Conservation (phyloP, 2,797 vertebrate genomes). For the Characodon lateralis region DNA sequence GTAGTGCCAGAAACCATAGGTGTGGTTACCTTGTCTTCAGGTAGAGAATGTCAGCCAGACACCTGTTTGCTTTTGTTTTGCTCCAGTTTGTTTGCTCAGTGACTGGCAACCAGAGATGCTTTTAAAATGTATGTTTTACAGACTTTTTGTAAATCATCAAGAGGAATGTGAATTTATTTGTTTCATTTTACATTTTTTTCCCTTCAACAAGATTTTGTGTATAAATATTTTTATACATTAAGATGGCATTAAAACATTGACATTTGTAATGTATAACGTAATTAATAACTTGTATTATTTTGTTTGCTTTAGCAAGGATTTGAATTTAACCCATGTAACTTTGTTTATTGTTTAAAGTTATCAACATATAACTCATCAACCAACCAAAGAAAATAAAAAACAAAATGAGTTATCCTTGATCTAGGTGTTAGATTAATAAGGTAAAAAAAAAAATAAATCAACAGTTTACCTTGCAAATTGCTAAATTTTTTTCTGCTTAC, state of each 20-base stretch:
- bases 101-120: background rate
- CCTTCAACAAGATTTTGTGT: background rate
- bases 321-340: background rate
- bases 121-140: background rate
- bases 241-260: background rate
- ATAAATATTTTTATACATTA: background rate
- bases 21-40: background rate
- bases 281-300: background rate
- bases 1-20: background rate
- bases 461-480: background rate
- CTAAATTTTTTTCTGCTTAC: background rate
- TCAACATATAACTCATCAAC: background rate
- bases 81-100: background rate
- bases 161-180: background rate
- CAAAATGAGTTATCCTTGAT: too few species aligned
- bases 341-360: background rate
- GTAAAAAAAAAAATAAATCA: too few species aligned
- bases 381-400: too few species aligned
- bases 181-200: background rate
- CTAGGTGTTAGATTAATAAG: too few species aligned
- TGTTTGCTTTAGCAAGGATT: background rate
- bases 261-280: background rate
- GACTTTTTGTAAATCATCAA: background rate
- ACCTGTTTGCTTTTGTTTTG: background rate
- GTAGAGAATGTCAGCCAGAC: background rate